A percentile compares a stretch with the other conserved stretches of the same genome.
These are phyloP conservation scores for Sceloporus tristichus DNA, from an alignment of 2,113 vertebrate species.

Conservation along the genomic window DNA sequence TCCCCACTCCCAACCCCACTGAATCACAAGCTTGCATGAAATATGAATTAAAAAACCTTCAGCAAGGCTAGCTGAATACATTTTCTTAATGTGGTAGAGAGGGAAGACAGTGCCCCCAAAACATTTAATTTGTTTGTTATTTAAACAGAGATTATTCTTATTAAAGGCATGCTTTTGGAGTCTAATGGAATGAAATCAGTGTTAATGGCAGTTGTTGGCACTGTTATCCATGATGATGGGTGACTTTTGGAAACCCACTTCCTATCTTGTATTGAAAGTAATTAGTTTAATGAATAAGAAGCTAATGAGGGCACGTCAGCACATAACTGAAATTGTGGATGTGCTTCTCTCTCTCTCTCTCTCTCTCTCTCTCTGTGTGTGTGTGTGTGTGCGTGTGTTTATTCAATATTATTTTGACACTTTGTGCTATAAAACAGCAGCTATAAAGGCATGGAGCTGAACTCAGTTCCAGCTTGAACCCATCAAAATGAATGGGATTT, in stretches of 20 bases:
- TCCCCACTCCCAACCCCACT: not conserved
- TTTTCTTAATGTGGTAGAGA: not conserved
- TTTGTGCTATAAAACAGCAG: conserved; percentile 36
- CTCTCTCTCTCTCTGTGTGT: not conserved
- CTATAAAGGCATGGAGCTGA: not conserved
- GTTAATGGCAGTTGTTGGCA: conserved; percentile 47
- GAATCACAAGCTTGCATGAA: no score
- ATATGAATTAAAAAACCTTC: not conserved
- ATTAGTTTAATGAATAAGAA: conserved; percentile 43
- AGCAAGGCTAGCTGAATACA: not conserved
- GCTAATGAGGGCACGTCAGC: conserved; percentile 25
- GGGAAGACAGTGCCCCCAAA: conserved; percentile 15
- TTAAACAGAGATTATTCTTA: conserved; percentile 55
- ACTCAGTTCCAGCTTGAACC: not conserved
- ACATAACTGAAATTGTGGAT: not conserved
- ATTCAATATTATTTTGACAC: conserved; percentile 39
- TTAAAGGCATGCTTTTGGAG: conserved; percentile 52
- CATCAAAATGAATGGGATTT: no score
- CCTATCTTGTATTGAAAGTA: conserved; percentile 43
- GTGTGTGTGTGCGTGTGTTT: conserved; percentile 34
- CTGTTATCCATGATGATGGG: conserved; percentile 49
- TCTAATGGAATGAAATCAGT: conserved; percentile 41
- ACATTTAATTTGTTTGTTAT: conserved; percentile 55
- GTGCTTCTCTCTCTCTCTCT: not conserved
- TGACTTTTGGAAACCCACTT: conserved; percentile 51